Conservation (phyloP, 2,113 vertebrate genomes). For the Rhineura floridana region DNA sequence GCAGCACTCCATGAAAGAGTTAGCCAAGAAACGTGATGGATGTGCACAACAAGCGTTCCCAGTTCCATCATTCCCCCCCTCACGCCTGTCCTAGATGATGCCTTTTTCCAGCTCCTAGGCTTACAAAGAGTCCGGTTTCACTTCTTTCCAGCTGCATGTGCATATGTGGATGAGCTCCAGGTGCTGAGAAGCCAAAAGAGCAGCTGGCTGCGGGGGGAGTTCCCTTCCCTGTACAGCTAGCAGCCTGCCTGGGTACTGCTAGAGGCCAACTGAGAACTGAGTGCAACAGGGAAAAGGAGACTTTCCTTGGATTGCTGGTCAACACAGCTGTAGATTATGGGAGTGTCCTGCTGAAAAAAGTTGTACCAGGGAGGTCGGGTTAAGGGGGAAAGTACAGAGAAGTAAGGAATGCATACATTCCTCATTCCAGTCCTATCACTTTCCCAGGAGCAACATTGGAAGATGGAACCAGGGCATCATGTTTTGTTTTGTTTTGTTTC, state of each 20-base stretch:
- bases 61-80: fast-evolving
- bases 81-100: not conserved
- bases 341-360: not conserved
- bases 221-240: not conserved
- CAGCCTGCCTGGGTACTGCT: fast-evolving
- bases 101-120: not conserved
- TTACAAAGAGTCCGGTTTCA: fast-evolving
- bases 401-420: not conserved
- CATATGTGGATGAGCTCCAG: not conserved
- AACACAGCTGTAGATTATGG: not conserved
- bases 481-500: not conserved
- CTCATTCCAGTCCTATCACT: not conserved
- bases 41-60: not conserved
- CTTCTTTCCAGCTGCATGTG: fast-evolving
- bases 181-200: fast-evolving
- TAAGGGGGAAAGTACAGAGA: too few relatives aligned
- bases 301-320: not conserved
- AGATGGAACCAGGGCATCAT: not conserved
- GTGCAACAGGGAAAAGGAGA: fast-evolving
- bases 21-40: conserved; percentile 26
- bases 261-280: fast-evolving
- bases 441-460: not conserved
- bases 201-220: too few relatives aligned
- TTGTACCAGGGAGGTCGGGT: not conserved
- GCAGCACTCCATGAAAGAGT: not conserved